Base-by-base conservation (phyloP, 2,888 invertebrate genomes). In the Trissoscelio sp. region DNA sequence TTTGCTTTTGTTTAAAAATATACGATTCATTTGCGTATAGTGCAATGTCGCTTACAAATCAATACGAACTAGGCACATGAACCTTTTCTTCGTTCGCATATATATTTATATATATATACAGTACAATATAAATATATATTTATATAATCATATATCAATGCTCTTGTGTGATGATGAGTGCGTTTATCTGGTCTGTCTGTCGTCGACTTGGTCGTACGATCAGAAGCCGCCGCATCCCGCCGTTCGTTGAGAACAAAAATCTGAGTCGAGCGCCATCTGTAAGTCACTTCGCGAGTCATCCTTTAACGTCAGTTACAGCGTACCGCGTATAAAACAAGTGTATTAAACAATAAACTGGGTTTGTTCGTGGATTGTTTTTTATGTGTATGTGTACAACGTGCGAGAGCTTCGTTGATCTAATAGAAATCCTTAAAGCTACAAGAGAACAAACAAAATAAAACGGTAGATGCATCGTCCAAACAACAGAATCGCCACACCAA, bases 61-160 rank as follows among this genome's bases (percentile, higher is more conserved):
- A 31, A 46, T 73, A 64, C 73, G 64, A 73, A 73, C 62, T 34
- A 73, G 73, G 64, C 73, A 73, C 73, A 64, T 46, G 64, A 66
- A 74, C 74, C 57, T 66, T 57, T 74, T 44, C 24, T 44, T 73
- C 12, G 73, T 75, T 66, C 74, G 51, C 16, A 42, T 55, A 34
- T 58, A 57, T 74, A 57, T 57, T 16, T 44, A n/a, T 60, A 39
- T 48, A 62, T 72, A 60, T 48, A 7, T 60, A 60, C 22, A 57
- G 11, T 12, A 42, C 55, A 44, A 48, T 67, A 67, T 53, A 53
- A n/a, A 67, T 53, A 28, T 60, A 60, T 53, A 51, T 18, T 28
- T 62, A 62, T 62, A 46, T 60, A 28, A 18, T 39, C 31, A 64
- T 48, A 42, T 64, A 64, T 48, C 31, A 64, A 64, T 64, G 62